Evolutionary conservation across 2,113 vertebrate species (phyloP).

Genomic region (Halcyon malimbica): DNA sequence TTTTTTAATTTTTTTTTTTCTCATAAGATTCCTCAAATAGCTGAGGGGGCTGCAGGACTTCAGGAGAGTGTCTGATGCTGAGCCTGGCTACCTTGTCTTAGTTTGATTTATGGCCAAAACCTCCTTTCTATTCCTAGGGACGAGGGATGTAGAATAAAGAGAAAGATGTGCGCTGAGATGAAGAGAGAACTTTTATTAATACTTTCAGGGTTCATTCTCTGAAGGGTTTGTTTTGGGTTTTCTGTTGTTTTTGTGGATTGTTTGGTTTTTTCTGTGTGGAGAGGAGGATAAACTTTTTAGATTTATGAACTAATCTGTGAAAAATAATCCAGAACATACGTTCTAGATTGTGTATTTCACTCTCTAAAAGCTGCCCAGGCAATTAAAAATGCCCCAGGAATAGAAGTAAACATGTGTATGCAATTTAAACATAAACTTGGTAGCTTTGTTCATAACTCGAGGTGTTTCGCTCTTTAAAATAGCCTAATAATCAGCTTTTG

Average conservation of each 20-base stretch:
- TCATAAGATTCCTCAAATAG: constrained; percentile 25
- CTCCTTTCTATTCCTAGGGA: constrained; percentile 21
- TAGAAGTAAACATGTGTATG: not conserved
- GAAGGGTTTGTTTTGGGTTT: not conserved
- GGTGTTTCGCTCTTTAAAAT: not conserved
- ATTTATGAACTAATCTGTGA: constrained; percentile 38
- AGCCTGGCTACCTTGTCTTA: constrained; percentile 35
- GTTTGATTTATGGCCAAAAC: constrained; percentile 11
- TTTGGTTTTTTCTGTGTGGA: not conserved
- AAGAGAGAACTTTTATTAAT: constrained; percentile 51
- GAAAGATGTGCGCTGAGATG: constrained; percentile 34
- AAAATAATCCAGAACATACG: constrained; percentile 45
- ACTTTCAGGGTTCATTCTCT: not conserved
- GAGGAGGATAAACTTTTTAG: constrained; percentile 61
- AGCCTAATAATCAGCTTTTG: not conserved
- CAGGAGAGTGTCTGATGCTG: constrained; percentile 51
- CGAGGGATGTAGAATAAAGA: constrained; percentile 58
- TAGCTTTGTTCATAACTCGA: not conserved
- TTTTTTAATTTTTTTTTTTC: not conserved
- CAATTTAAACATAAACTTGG: not conserved
- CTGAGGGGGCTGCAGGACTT: constrained; percentile 30
- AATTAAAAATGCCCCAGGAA: constrained; percentile 44
- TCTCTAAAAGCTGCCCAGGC: constrained; percentile 26
- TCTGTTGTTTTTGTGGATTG: not conserved
- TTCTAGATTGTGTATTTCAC: constrained; percentile 9